Conservation (phyloP, 2,888 invertebrate genomes). For the Tenodera sinensis region DNA sequence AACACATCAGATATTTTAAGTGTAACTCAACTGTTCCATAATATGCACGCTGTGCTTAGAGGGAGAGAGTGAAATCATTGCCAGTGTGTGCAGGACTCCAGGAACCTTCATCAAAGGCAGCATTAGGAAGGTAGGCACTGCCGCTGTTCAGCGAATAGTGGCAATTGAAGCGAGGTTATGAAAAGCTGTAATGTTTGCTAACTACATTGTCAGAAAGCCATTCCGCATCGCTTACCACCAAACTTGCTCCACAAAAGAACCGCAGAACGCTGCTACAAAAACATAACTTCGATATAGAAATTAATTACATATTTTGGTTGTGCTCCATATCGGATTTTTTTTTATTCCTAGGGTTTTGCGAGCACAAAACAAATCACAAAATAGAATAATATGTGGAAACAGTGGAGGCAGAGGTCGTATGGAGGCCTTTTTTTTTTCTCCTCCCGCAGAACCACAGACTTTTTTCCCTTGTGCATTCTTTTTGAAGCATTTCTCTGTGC, state of each 20-base stretch:
- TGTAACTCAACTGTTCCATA: no score
- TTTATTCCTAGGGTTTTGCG: background rate
- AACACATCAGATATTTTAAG: no score
- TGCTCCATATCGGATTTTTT: background rate
- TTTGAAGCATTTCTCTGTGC: background rate
- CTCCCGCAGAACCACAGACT: background rate
- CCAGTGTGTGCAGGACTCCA: no score
- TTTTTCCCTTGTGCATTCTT: background rate
- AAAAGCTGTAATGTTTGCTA: background rate
- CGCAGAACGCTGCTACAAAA: background rate
- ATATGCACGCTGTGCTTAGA: no score
- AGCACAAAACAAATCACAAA: background rate
- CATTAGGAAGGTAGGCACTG: no score
- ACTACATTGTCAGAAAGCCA: background rate
- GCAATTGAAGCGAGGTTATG: background rate
- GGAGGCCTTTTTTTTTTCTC: background rate
- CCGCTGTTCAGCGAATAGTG: no score
- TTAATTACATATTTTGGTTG: slow-evolving; percentile 17
- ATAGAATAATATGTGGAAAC: background rate
- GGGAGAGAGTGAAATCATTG: no score
- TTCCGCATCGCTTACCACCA: background rate
- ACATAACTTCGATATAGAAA: background rate
- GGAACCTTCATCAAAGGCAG: no score
- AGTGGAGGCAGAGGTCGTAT: background rate
- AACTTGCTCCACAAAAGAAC: background rate